A percentile compares a stretch with the other conserved stretches of the same genome.
These are phyloP conservation scores for Neuroterus valhalla DNA, from an alignment of 1,140 invertebrate species.

Conservation along the genomic window DNA sequence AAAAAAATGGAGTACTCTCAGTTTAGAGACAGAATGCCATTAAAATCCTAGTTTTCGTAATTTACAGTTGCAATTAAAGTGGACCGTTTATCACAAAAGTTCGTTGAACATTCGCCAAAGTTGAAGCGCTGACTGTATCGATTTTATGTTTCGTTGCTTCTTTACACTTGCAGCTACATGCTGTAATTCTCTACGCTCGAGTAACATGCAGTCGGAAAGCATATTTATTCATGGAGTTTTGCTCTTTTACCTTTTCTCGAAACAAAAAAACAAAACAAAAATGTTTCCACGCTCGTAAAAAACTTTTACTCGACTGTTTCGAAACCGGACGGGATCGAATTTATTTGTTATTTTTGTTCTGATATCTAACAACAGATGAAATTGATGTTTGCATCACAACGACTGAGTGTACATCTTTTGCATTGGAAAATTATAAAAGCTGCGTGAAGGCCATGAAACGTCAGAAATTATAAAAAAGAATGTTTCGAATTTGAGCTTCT, in stretches of 20 bases:
- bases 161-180: constrained; percentile 27
- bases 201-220: not conserved
- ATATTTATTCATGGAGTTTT: constrained; percentile 16
- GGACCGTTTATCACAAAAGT: constrained; percentile 24
- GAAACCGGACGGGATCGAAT: no score
- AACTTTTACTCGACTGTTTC: not conserved
- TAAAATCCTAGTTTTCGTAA: not conserved
- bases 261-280: not conserved
- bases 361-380: not conserved
- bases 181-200: constrained; percentile 13
- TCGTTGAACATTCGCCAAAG: not conserved
- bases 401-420: no score
- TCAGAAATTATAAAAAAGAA: no score
- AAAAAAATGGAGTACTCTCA: not conserved
- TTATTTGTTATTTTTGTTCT: no score
- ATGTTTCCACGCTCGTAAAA: not conserved
- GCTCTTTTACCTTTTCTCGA: not conserved
- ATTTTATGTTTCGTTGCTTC: constrained; percentile 24
- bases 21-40: not conserved
- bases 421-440: no score
- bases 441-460: no score
- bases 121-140: constrained; percentile 20
- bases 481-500: no score
- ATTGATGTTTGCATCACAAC: not conserved
- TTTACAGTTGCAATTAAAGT: constrained; percentile 24